phyloP scores from a whole-genome alignment of 1,140 invertebrate species.

The Eciton burchellii region DNA sequence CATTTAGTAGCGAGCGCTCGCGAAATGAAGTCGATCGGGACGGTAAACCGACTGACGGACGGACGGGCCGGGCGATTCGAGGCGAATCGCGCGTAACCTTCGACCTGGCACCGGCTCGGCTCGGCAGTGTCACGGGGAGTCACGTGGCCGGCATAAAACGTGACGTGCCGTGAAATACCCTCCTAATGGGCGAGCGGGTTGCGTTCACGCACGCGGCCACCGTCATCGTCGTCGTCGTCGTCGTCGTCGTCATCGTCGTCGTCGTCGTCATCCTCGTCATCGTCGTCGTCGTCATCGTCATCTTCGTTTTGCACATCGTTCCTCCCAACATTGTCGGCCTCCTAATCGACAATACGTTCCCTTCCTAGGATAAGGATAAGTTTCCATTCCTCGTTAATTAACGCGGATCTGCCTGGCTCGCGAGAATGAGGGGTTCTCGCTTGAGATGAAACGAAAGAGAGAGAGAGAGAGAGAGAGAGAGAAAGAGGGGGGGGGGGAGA shows the following conservation, averaged over 20 bases:
- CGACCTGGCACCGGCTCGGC: constrained; percentile 77
- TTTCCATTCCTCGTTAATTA: constrained; percentile 6
- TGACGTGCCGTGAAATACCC: constrained; percentile 84
- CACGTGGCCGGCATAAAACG: constrained; percentile 84
- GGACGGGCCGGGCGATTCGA: constrained; percentile 70
- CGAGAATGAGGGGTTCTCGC: too few species aligned
- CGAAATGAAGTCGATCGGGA: constrained; percentile 70
- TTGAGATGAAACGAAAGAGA: too few species aligned
- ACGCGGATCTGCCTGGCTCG: neutral
- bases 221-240: constrained; percentile 66
- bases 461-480: too few species aligned
- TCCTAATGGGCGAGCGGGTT: constrained; percentile 82
- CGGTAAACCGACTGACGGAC: constrained; percentile 58
- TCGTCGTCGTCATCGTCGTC: constrained; percentile 64
- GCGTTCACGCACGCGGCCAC: constrained; percentile 80
- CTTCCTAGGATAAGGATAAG: neutral
- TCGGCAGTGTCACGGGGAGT: constrained; percentile 82
- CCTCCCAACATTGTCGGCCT: constrained; percentile 32
- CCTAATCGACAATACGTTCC: neutral
- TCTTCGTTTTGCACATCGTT: constrained; percentile 55
- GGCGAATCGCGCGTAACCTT: constrained; percentile 79
- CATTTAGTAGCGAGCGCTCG: constrained; percentile 33
- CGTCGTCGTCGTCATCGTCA: constrained; percentile 65
- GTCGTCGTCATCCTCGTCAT: constrained; percentile 34
- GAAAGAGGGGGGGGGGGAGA: too few species aligned